Base-by-base conservation (phyloP, 2,888 invertebrate species). In the Drosophila formosana region DNA sequence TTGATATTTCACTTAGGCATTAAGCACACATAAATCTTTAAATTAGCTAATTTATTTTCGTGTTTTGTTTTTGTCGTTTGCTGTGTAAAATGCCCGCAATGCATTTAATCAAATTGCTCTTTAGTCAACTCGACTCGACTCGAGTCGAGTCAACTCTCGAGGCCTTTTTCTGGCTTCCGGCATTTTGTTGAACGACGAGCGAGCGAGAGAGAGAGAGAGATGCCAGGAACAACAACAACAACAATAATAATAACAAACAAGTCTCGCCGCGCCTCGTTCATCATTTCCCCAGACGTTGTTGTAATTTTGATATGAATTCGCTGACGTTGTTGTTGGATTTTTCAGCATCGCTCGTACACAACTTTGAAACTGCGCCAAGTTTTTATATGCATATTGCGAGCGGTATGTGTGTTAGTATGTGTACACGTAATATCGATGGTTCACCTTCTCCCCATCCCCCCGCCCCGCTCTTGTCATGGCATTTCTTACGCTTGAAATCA, bases 401-500 rank as follows among this genome's bases (percentile, higher is more conserved):
- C 51, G 9, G n/a, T 43, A 46, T 34, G 18, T 53, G 37, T 11
- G 23, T 13, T 13, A 37, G 25, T 51, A 57, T 39, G 45, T 39
- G 37, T 18, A 57, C 32, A 47, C 50, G 65, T 69, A 72, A 69
- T 82, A 82, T 82, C 69, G 88, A 85, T 72, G 84, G 57, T 39
- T 51, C 53, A 30, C 26, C 56, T 8, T 18, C 28, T 41, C 51
- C 53, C 34, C 62, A n/a, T 23, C 41, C 50, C 28, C 49, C 41
- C 63, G 28, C 8, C 11, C 13, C 41, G 26, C 49, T 25, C 37
- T 43, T 13, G 37, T 47, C 46, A 64, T 67, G 81, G 71, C 73
- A 80, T 87, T 89, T 83, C 83, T 80, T 80, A 87, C 82, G 83
- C 89, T 89, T 63, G 81, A 89, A 87, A 83, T 87, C 89, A 89